These are phyloP conservation scores for Branchipolynoe longqiensis DNA, from an alignment of 2,888 invertebrate species.

Conservation along the genomic window DNA sequence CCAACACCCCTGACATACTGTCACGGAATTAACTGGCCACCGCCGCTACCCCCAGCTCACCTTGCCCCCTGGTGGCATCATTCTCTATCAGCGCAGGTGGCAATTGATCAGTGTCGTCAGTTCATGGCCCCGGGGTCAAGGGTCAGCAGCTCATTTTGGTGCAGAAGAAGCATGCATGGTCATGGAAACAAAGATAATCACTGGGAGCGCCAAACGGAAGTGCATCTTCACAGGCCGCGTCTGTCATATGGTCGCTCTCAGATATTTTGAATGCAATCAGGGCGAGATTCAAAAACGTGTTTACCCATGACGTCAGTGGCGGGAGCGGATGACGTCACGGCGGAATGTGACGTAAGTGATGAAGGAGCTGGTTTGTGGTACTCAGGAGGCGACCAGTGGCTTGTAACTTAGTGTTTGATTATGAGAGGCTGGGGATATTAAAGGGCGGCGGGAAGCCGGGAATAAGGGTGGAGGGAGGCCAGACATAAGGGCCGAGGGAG, in stretches of 20 bases:
- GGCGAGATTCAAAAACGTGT: constrained; percentile 14
- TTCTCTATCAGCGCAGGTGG: constrained; percentile 2
- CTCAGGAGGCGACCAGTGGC: no score
- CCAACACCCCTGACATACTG: neutral
- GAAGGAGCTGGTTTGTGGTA: no score
- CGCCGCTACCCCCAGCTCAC: no score
- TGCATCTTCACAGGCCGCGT: neutral
- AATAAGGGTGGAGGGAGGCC: no score
- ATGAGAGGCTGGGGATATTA: no score
- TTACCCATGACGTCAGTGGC: constrained; percentile 15
- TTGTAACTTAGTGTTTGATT: no score
- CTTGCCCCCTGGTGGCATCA: neutral
- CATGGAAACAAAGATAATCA: constrained; percentile 34
- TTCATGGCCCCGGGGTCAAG: constrained; percentile 15
- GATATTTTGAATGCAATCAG: constrained; percentile 40
- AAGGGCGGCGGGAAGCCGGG: no score
- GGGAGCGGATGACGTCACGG: neutral
- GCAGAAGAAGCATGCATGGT: constrained; percentile 12
- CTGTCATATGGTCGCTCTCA: neutral
- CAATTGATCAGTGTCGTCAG: constrained; percentile 12
- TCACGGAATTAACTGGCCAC: neutral
- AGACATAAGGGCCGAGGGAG: no score
- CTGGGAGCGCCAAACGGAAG: neutral
- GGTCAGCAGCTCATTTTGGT: constrained; percentile 28
- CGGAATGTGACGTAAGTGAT: no score